These are phyloP conservation scores for Hirtodrosophila cameraria DNA, from an alignment of 2,888 invertebrate species.

Conservation along the genomic window DNA sequence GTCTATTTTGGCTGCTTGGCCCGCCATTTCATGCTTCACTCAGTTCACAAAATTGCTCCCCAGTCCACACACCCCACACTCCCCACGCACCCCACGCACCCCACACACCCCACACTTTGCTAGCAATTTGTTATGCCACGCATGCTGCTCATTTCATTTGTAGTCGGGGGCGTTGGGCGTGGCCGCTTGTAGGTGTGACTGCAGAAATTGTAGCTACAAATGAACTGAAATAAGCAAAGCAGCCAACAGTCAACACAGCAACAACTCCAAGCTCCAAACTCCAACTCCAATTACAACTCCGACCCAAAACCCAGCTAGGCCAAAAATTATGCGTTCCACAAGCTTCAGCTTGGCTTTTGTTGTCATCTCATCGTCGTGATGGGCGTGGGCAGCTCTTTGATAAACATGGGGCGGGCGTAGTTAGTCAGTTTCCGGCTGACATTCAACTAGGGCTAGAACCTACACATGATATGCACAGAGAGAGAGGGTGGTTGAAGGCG, in stretches of 20 bases:
- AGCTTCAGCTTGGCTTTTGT: conserved; percentile 18
- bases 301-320: conserved; percentile 4
- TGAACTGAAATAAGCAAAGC: conserved; percentile 59
- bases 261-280: conserved; percentile 1
- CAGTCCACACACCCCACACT: background rate
- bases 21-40: conserved; percentile 16
- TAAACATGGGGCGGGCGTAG: conserved; percentile 49
- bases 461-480: conserved; percentile 6
- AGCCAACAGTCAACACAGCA: conserved; percentile 35
- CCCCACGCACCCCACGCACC: background rate
- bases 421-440: conserved; percentile 45
- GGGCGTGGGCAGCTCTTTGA: conserved; percentile 47
- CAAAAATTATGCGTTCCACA: conserved; percentile 46
- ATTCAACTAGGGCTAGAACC: conserved; percentile 17
- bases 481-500: background rate
- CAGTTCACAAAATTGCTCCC: background rate
- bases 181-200: conserved; percentile 66
- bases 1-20: conserved; percentile 28
- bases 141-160: conserved; percentile 65
- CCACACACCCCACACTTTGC: conserved; percentile 10
- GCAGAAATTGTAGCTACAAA: conserved; percentile 69
- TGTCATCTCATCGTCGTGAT: conserved; percentile 33
- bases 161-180: conserved; percentile 39
- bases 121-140: conserved; percentile 75
- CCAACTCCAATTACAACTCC: background rate